phyloP scores from a whole-genome alignment of 2,797 vertebrate genomes.

The Mustela erminea region DNA sequence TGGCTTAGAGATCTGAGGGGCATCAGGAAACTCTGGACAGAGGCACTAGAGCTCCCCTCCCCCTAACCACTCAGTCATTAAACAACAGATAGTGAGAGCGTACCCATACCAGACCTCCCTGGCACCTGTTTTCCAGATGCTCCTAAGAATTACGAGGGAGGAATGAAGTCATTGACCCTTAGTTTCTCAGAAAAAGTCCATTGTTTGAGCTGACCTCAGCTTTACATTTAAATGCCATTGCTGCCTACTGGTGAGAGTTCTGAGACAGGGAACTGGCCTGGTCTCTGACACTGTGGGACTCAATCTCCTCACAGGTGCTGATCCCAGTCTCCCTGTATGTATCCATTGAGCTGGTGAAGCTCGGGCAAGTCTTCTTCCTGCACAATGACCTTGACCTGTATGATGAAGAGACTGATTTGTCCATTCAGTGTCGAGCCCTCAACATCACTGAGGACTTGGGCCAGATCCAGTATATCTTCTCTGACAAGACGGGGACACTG shows the following conservation, averaged over 20 bases:
- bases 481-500: slow-evolving; percentile 98
- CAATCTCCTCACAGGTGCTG: slow-evolving; percentile 90
- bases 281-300: not conserved
- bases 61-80: not conserved
- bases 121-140: not conserved
- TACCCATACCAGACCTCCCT: rapidly evolving
- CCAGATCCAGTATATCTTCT: slow-evolving; percentile 97
- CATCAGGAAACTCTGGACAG: not conserved
- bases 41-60: not conserved
- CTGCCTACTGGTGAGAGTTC: not conserved
- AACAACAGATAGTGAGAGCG: not conserved
- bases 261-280: not conserved
- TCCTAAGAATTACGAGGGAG: not conserved
- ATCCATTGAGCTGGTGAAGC: slow-evolving; percentile 96
- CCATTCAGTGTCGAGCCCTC: slow-evolving; percentile 94
- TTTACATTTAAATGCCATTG: not conserved
- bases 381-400: slow-evolving; percentile 95
- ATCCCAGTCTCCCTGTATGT: slow-evolving; percentile 97
- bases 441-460: slow-evolving; percentile 98
- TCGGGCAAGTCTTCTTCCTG: slow-evolving; percentile 95
- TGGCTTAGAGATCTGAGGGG: not conserved
- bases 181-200: not conserved
- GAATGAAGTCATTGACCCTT: not conserved
- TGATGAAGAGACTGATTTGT: slow-evolving; percentile 91
- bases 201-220: not conserved